These are phyloP conservation scores for Ochlodes sylvanus DNA, from an alignment of 2,888 invertebrate genomes.

Conservation along the genomic window DNA sequence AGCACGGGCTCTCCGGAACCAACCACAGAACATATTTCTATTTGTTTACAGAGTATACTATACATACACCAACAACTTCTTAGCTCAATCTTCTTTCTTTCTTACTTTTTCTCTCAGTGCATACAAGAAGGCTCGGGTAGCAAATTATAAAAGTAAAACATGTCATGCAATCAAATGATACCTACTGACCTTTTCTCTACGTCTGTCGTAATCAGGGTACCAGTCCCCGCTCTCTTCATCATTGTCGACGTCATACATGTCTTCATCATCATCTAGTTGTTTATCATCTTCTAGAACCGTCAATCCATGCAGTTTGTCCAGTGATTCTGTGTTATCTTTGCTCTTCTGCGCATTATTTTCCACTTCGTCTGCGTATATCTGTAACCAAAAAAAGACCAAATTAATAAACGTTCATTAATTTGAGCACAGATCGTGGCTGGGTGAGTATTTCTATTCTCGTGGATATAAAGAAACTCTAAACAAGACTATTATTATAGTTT, in stretches of 20 bases:
- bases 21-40: too few species aligned
- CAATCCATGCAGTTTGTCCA: conserved; percentile 70
- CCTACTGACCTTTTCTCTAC: conserved; percentile 65
- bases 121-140: too few species aligned
- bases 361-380: conserved; percentile 71
- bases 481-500: too few species aligned
- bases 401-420: background rate
- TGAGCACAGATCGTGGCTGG: too few species aligned
- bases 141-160: too few species aligned
- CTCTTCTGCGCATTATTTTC: conserved; percentile 47
- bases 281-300: conserved; percentile 72
- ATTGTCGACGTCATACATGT: conserved; percentile 61
- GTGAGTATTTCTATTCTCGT: too few species aligned
- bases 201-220: conserved; percentile 71
- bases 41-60: too few species aligned
- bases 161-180: background rate
- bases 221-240: conserved; percentile 75
- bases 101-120: too few species aligned
- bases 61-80: too few species aligned
- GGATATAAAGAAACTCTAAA: too few species aligned
- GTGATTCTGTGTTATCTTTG: conserved; percentile 54
- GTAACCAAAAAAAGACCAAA: conserved; percentile 42
- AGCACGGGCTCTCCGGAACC: too few species aligned
- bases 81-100: too few species aligned
- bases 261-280: conserved; percentile 65